Base-by-base conservation (phyloP, 1,140 invertebrate genomes). In the Lasioglossum albipes region DNA sequence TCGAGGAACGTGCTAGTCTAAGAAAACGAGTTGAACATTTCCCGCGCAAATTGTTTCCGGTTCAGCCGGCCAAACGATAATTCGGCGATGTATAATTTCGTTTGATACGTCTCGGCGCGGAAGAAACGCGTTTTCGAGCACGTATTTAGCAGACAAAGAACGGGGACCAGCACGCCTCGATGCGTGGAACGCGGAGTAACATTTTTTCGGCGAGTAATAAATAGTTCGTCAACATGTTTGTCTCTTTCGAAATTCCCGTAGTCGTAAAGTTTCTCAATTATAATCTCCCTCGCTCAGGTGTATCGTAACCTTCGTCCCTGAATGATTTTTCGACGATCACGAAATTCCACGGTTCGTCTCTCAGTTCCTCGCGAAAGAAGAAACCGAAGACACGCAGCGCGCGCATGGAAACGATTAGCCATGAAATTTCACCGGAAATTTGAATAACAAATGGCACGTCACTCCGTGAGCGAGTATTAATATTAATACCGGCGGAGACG, bases 341-440 rank as follows among this genome's bases (percentile, higher is more conserved):
- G 20, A 45, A 41, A 12, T 45, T 45, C 65, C 9, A 22, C 52
- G 13, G 0, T 54, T 54, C 52, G 2, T 20, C 52, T 9, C 45
- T 9, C 45, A 0, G 9, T 9, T 7, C 45, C 9, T 49, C 45
- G 9, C 45, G 45, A 10, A 49, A 49, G 10, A 49, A 49, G 45
- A 49, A 49, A 49, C 2, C 22, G 7, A 4, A 49, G 20, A 2
- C 18, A n/a, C 20, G 49, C 22, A 18, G 6, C 16, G 13, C 22
- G 13, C n/a, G n/a, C 62, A 16, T 52, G 31, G 7, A 54, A 54
- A 36, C 16, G 45, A 54, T 6, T 7, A 36, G 13, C 4, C 22
- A 16, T 9, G 16, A 75, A 57, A 67, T 75, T 67, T 42, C 9
- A 27, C n/a, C 31, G 6, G 27, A 41, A 52, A 75, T 67, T 75